Evolutionary conservation across 2,113 vertebrate genomes (phyloP), one percentile per base, ranked within the genome.

Genomic region (Oryzias melastigma): DNA sequence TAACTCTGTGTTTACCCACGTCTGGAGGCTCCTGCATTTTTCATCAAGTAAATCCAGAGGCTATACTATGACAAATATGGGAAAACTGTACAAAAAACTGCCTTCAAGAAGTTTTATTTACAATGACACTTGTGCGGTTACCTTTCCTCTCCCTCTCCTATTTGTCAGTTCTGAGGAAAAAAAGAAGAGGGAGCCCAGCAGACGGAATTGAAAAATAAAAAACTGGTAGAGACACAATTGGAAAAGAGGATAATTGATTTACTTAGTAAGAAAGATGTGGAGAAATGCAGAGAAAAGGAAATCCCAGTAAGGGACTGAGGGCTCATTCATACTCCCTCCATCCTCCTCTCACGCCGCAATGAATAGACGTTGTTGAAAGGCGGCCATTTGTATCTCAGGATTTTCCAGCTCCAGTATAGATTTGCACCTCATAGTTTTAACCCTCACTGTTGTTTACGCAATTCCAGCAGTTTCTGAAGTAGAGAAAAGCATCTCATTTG

Each of bases 351-450:
- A 17, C 63, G 55, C 58, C 45, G 16, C 16, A 8, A 76, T 69
- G 52, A 74, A 80, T 65, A 66, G 40, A 68, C 65, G 47, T 72
- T 73, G 62, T 66, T 68, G 50, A 75, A 70, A 62, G 53, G 55
- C 52, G 20, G 20, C 62, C 49, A 43, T 54, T 51, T 43, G 52
- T 17, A 6, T 16, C 43, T 16, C 15, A 17, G 43, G 14, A 4
- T 17, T 16, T 44, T 44, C 4, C 43, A 35, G 35, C 35, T 35
- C 10, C 10, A 35, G 35, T 35, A 35, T 35, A 12, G 8, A 13
- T 3, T 12, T 35, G 2, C 10, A 35, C 35, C 35, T 13, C 10
- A 35, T 35, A 35, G 35, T 35, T 35, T 35, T 12, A 35, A 35
- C 35, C 35, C 35, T 12, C 10, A 35, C 35, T 35, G 10, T 12